Base-by-base conservation (phyloP, 2,888 invertebrate genomes). In the Rhamphomyia laevipes region DNA sequence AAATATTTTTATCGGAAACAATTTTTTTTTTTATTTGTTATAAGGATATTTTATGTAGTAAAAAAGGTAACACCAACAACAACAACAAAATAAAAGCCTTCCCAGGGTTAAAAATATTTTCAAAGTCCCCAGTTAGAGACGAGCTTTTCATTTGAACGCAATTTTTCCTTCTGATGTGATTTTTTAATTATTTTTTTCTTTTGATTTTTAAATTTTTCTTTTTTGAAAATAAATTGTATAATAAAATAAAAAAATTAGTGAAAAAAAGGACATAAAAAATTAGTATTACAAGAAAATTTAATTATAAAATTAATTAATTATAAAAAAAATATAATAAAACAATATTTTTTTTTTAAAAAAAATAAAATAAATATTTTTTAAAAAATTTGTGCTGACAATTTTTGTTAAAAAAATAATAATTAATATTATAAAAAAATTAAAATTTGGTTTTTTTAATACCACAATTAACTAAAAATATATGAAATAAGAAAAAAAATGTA, bases 51-150 rank as follows among this genome's bases (percentile, higher is more conserved):
- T n/a, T 27, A 27, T 27, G 7, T 7, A n/a, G n/a, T n/a, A 27
- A 27, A 7, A 4, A 27, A 27, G 23, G 23, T 27, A 27, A 27
- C 4, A 21, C 3, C 21, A 21, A n/a, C n/a, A n/a, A n/a, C n/a
- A n/a, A n/a, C 21, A 21, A n/a, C 21, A 21, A 21, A 27, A 27
- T 7, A 27, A 27, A 43, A 52, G 48, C 43, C 49, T 54, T 51
- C 54, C 54, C 54, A 54, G 54, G 54, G 54, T 50, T 51, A 49
- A 49, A 49, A 47, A 45, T 44, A 47, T 46, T 45, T 45, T 49
- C 40, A 45, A 51, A 49, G 51, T 37, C 47, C 51, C 54, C 48
- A 54, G 54, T 54, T 54, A 46, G 51, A 54, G 54, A 49, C 50
- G 49, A 52, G 51, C 52, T 50, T 52, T 51, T 37, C 45, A 52